phyloP scores from a whole-genome alignment of 2,888 invertebrate genomes.

The Carcina quercana region DNA sequence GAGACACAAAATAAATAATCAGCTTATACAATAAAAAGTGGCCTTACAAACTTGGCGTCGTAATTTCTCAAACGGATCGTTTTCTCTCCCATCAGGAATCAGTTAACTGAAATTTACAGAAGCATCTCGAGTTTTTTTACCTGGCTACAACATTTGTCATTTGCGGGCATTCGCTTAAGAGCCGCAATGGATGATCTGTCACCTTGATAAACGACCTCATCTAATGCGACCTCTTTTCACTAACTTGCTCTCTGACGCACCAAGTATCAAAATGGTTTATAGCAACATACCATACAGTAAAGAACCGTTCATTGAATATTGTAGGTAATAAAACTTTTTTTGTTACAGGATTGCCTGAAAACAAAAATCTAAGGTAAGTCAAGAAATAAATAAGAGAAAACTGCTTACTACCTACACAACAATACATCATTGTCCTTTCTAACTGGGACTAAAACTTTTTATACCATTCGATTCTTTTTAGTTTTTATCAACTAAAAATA shows the following conservation, averaged over 20 bases:
- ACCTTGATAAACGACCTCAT: conserved; percentile 51
- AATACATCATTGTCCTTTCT: too few species aligned
- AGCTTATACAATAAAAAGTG: too few species aligned
- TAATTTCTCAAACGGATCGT: neutral
- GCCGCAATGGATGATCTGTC: conserved; percentile 53
- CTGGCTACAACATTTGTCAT: conserved; percentile 66
- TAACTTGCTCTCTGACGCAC: conserved; percentile 24
- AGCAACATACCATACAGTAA: too few species aligned
- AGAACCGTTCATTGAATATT: too few species aligned
- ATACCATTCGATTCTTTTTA: too few species aligned
- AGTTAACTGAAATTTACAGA: conserved; percentile 51
- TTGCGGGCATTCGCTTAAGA: conserved; percentile 28
- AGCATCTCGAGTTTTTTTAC: conserved; percentile 50
- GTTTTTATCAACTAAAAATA: too few species aligned
- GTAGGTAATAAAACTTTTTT: neutral
- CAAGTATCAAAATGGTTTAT: conserved; percentile 18
- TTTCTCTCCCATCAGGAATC: conserved; percentile 19
- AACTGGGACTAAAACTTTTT: too few species aligned
- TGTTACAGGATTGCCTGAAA: neutral
- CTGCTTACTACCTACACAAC: too few species aligned
- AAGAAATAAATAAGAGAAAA: too few species aligned
- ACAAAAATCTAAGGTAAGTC: neutral
- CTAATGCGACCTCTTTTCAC: conserved; percentile 50
- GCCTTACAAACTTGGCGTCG: too few species aligned
- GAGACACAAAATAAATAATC: too few species aligned